These are phyloP conservation scores for Melanerpes formicivorus DNA, from an alignment of 2,113 vertebrate species.

Conservation along the genomic window DNA sequence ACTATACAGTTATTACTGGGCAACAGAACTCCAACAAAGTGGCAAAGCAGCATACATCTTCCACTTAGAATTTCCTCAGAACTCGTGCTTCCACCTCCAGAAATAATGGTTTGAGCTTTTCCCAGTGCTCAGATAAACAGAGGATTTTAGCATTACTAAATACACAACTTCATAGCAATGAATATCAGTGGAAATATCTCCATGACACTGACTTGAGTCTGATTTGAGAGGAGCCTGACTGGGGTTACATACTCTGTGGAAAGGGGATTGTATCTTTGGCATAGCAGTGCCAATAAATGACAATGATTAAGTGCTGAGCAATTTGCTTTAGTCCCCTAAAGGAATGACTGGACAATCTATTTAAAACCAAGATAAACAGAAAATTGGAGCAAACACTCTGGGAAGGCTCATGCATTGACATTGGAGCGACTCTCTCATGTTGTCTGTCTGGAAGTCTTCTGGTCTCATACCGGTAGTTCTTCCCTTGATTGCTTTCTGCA, in stretches of 20 bases:
- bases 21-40: not conserved
- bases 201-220: not conserved
- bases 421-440: not conserved
- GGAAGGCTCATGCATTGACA: not conserved
- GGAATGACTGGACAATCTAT: not conserved
- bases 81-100: not conserved
- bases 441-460: not conserved
- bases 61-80: not conserved
- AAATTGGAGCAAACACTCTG: not conserved
- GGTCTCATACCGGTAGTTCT: not conserved
- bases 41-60: accelerated
- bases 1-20: not conserved
- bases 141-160: not conserved
- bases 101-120: not conserved
- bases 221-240: not conserved
- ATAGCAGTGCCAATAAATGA: not conserved
- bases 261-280: not conserved
- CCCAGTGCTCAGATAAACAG: not conserved
- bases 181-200: not conserved
- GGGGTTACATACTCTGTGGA: not conserved
- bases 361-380: not conserved
- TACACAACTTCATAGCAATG: not conserved
- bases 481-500: not conserved
- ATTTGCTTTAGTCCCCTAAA: not conserved
- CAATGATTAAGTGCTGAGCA: not conserved